Percentiles rank a stretch among this genome's conserved stretches.
These are phyloP conservation scores for Ptilonorhynchus violaceus DNA, from an alignment of 2,113 vertebrate species.

Conservation along the genomic window DNA sequence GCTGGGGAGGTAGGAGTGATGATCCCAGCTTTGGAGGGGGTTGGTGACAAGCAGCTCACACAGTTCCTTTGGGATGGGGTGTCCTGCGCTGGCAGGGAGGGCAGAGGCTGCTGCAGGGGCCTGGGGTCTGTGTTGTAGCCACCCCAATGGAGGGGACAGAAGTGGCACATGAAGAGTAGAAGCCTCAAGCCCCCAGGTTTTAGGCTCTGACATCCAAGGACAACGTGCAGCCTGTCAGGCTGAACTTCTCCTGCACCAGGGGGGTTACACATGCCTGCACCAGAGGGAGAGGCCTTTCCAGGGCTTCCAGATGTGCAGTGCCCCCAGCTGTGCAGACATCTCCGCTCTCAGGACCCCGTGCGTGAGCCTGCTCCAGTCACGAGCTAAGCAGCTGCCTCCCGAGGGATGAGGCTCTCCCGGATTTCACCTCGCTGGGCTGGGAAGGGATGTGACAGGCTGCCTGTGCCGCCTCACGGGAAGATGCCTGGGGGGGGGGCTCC, in stretches of 20 bases:
- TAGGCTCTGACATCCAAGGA: not conserved
- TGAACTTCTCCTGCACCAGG: not conserved
- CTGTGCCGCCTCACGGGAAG: not conserved
- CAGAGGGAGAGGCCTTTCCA: not conserved
- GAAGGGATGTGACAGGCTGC: not conserved
- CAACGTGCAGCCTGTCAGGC: not conserved
- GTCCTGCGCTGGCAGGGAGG: not conserved
- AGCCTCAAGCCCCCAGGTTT: rapidly evolving
- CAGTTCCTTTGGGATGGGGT: not conserved
- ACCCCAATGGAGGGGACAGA: not conserved
- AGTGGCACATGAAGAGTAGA: not conserved
- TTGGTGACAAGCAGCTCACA: not conserved
- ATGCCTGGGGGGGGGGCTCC: rapidly evolving
- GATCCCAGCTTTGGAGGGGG: not conserved
- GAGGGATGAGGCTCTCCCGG: not conserved
- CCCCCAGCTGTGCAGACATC: not conserved
- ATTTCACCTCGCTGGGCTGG: not conserved
- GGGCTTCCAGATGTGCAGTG: not conserved
- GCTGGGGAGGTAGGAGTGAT: rapidly evolving
- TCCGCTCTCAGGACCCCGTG: not conserved
- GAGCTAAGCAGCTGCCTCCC: not conserved
- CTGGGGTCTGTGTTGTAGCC: not conserved
- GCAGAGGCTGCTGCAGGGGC: not conserved
- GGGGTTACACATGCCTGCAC: not conserved
- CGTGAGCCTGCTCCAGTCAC: not conserved